phyloP scores from a whole-genome alignment of 2,888 invertebrate genomes.

The Spicauda simplicius region DNA sequence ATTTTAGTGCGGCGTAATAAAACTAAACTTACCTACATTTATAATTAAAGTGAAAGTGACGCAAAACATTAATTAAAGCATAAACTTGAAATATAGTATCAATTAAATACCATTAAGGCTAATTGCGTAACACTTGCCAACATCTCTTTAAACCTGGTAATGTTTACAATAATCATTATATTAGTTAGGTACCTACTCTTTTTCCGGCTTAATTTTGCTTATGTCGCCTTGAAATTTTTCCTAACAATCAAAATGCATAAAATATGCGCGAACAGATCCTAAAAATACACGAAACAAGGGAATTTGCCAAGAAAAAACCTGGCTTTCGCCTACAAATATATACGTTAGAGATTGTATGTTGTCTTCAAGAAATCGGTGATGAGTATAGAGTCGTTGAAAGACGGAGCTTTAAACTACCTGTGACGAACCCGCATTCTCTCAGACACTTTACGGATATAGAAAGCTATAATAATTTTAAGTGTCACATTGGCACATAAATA shows the following conservation, averaged over 20 bases:
- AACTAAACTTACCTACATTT: no score
- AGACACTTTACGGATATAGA: constrained; percentile 4
- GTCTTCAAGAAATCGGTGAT: constrained; percentile 36
- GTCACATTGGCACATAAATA: constrained; percentile 27
- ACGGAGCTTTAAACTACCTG: constrained; percentile 29
- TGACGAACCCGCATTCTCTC: constrained; percentile 26
- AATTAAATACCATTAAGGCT: constrained; percentile 1
- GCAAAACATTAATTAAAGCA: background rate
- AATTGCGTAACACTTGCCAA: background rate
- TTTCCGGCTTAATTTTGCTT: constrained; percentile 8
- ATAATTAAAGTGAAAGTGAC: no score
- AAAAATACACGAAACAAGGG: constrained; percentile 47
- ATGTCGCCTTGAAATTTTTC: constrained; percentile 24
- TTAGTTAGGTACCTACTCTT: background rate
- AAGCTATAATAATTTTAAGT: constrained; percentile 9
- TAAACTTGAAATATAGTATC: background rate
- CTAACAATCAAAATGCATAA: constrained; percentile 43
- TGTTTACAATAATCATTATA: background rate
- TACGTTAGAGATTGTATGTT: constrained; percentile 35
- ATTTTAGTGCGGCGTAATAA: no score
- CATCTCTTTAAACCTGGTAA: background rate
- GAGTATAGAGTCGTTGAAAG: constrained; percentile 40
- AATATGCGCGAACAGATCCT: constrained; percentile 45
- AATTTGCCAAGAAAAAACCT: constrained; percentile 50
- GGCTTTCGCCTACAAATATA: constrained; percentile 41